Conservation (phyloP, 2,888 invertebrate species). For the Venustoraphidia nigricollis region DNA sequence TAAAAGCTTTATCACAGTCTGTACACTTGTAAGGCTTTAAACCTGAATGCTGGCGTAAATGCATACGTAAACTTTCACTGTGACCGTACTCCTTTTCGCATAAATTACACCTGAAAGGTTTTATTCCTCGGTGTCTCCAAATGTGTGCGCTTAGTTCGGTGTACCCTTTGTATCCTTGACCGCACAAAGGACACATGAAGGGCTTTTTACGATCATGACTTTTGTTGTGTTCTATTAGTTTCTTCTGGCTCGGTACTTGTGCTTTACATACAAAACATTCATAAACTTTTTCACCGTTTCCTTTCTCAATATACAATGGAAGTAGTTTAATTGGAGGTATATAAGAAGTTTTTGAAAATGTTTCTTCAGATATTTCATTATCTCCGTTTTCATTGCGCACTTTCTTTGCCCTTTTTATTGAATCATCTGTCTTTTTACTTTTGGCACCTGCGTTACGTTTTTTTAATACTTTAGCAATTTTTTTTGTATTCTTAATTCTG, state of each 20-base stretch:
- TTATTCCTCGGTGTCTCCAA: conserved; percentile 13
- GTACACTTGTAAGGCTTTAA: conserved; percentile 15
- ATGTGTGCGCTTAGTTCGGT: conserved; percentile 15
- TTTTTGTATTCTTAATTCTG: no score
- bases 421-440: no score
- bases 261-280: no score
- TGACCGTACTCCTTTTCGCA: conserved; percentile 15
- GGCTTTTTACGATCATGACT: conserved; percentile 7
- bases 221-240: conserved; percentile 7
- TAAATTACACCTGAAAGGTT: conserved; percentile 15
- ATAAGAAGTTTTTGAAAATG: no score
- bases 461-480: no score
- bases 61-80: conserved; percentile 3
- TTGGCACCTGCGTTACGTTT: no score
- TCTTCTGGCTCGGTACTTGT: not conserved
- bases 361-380: no score
- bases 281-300: no score
- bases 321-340: no score
- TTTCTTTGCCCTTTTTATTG: no score
- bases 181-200: conserved; percentile 10
- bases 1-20: conserved; percentile 14
- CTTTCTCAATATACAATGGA: no score
- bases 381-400: no score
- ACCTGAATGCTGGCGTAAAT: conserved; percentile 15
- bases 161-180: conserved; percentile 14